These are phyloP conservation scores for Enteromius viviparus DNA, from an alignment of 2,797 vertebrate species.

Conservation along the genomic window DNA sequence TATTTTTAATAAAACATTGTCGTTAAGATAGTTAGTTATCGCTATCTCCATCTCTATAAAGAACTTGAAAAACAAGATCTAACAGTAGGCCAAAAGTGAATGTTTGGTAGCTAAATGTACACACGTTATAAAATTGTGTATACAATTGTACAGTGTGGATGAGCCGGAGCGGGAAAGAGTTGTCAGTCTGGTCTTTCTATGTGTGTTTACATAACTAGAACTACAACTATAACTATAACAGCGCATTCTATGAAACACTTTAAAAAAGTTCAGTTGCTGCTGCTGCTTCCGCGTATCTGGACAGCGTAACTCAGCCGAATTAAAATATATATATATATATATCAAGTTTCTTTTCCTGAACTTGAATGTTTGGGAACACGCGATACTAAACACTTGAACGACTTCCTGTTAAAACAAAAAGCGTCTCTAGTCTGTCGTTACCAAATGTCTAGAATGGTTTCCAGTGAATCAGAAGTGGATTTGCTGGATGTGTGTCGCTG, in stretches of 20 bases:
- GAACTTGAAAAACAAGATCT: conserved; percentile 42
- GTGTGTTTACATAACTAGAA: conserved; percentile 17
- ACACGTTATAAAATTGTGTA: neutral
- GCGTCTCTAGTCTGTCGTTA: neutral
- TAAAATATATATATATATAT: neutral
- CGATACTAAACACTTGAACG: conserved; percentile 13
- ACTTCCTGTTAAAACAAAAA: conserved; percentile 5
- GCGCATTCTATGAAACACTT: neutral
- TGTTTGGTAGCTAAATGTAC: neutral
- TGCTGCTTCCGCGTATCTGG: conserved; percentile 36
- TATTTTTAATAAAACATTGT: neutral
- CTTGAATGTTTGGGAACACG: neutral
- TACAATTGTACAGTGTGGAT: neutral
- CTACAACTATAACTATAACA: neutral
- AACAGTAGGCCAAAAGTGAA: neutral
- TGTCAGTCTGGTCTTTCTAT: neutral
- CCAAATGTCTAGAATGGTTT: neutral
- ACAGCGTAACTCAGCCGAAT: neutral
- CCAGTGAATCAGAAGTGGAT: neutral
- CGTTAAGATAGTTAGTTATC: neutral
- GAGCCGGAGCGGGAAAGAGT: neutral
- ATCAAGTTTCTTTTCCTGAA: conserved; percentile 15
- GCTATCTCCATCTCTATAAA: neutral
- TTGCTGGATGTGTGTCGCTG: neutral
- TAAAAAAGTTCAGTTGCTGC: neutral